Evolutionary conservation across 1,140 invertebrate genomes (phyloP), one percentile per base, ranked within the genome.

Genomic region (Zaprionus nigranus): DNA sequence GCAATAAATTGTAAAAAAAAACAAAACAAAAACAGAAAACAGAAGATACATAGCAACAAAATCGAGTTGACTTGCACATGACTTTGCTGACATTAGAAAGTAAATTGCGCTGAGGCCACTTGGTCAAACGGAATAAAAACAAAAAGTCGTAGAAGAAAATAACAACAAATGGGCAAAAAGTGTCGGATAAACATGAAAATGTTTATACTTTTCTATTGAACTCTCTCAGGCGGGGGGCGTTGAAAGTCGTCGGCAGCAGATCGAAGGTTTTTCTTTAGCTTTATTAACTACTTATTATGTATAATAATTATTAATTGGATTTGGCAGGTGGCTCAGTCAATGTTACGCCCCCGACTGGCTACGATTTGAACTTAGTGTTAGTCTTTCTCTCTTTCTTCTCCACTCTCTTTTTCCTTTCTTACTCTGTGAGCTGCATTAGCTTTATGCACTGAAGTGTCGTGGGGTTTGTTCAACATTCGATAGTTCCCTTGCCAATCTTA

Each of bases 51-150:
- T 17, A 36, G 20, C 24, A 20, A 68, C 43, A 11, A 60, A 36
- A 74, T 70, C 30, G 72, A 56, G 78, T 88, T 81, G 78, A 84
- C 81, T 88, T 88, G 85, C 85, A 84, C 85, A 88, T 88, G 84
- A 88, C 84, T 88, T 90, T 88, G 76, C 58, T 90, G 85, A 82
- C 85, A 90, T 90, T 90, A 90, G 85, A 90, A 90, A 90, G 85
- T 90, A 90, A 90, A 90, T 90, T 90, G 86, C 85, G 79, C 85
- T 90, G 57, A 90, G 85, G 85, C 85, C 86, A 90, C 79, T 90
- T 90, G 85, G 85, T 90, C 86, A 90, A 90, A 80, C 70, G 62
- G 74, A 51, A 51, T 51, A 51, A 51, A 51, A 51, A 51, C 46
- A 51, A 51, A 40, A 51, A 22, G 3, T 1, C 4, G 24, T 26